Evolutionary conservation across 2,888 invertebrate species (phyloP), one percentile per base, ranked within the genome.

Genomic region (Yponomeuta evonymella): DNA sequence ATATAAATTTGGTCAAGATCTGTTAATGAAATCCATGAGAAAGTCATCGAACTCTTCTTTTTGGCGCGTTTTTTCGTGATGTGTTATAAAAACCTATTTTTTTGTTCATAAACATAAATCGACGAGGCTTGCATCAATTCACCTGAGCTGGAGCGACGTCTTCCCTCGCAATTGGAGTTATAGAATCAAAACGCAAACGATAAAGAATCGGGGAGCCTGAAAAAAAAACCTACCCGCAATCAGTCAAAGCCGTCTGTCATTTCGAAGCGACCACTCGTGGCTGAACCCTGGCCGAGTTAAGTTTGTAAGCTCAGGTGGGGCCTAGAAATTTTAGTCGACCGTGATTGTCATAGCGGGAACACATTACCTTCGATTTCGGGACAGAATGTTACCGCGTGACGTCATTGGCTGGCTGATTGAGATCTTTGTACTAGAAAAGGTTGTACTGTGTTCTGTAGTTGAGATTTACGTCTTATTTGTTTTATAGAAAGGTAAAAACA

Each of bases 181-280:
- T 3, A 36, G 5, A 67, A 43, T 12, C 36, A 15, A 36, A 74
- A 76, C 51, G 51, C 15, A 58, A 1, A 15, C 12, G 12, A 12
- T 58, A 58, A 58, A 58, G 51, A 58, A 58, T 58, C 51, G 15
- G 51, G 72, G 72, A 71, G 58, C 71, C 72, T 71, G 73, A 75
- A 75, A 78, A 78, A 76, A 73, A 43, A 43, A 43, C 43, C 75
- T 71, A 76, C 77, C 75, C 76, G 75, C 79, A 75, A 79, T 79
- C 78, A 78, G 77, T 79, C 79, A 79, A 77, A 77, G 23, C 51
- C 30, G 51, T 68, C 51, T 30, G 68, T 33, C 29, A 5, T 68
- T 65, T 30, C 65, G 30, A 65, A 3, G 29, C 12, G 33, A 65
- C 65, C 65, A 30, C 65, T 33, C 12, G 15, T 58, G 4, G 12